Conservation (phyloP, 2,888 invertebrate genomes). For the Hyposoter dolosus region DNA sequence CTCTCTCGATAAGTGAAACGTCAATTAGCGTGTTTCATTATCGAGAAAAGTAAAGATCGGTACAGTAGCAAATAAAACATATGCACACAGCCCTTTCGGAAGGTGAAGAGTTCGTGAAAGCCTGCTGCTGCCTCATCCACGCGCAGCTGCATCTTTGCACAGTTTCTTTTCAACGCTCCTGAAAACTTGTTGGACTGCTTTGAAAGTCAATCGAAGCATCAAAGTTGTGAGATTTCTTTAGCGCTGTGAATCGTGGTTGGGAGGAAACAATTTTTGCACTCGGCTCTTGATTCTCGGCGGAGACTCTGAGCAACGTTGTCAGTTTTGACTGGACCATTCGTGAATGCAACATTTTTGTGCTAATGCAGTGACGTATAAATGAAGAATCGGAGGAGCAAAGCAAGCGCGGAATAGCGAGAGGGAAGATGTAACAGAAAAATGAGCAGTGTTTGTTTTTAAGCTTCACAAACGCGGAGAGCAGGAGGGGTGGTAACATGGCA, state of each 20-base stretch:
- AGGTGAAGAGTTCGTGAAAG: not conserved
- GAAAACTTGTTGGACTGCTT: not conserved
- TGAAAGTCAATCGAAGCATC: not conserved
- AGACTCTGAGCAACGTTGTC: not conserved
- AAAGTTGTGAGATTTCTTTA: not conserved
- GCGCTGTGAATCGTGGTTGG: not conserved
- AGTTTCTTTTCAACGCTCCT: not conserved
- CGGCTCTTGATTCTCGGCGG: not conserved
- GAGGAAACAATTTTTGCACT: not conserved
- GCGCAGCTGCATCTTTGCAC: not conserved
- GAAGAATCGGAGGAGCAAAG: too few species aligned
- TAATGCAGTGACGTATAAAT: too few species aligned
- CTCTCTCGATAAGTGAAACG: constrained; percentile 64
- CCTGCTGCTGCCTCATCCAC: not conserved
- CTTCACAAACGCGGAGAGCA: not conserved
- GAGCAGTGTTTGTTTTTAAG: not conserved
- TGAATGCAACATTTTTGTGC: too few species aligned
- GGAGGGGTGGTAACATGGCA: not conserved
- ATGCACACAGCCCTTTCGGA: not conserved
- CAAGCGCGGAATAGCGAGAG: too few species aligned
- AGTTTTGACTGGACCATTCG: too few species aligned
- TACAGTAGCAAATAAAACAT: constrained; percentile 13
- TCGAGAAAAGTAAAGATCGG: constrained; percentile 61
- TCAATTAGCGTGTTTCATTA: constrained; percentile 77
- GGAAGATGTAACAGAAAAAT: not conserved